Base-by-base conservation (phyloP, 2,113 vertebrate genomes). In the Ondatra zibethicus region DNA sequence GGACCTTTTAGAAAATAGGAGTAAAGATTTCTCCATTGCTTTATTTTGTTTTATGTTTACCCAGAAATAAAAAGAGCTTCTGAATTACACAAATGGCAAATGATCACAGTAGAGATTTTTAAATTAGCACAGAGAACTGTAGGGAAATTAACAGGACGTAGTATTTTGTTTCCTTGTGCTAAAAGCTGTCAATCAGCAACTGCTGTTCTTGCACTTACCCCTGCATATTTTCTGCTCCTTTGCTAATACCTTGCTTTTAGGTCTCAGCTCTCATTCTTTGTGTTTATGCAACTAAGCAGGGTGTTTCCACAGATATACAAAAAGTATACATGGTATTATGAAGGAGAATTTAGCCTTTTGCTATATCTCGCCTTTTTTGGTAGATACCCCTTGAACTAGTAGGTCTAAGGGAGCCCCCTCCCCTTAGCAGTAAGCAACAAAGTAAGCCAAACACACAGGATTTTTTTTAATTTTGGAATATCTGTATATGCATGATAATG, bases 111-210 rank as follows among this genome's bases (percentile, higher is more conserved):
- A 84, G 66, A 91, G 47, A 76, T 29, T 7, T 47, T 75, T 81
- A 70, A 82, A 42, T 47, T 16, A 68, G 10, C 65, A 8, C 1
- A 58, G n/a, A 78, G 50, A 82, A 70, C 77, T 11, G 4, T 75
- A 73, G 61, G 63, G 58, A 89, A 85, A 58, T 61, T 39, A 42
- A 73, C 72, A 61, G 29, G 36, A n/a, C 16, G 13, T 36, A 31
- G 25, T 81, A 47, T 29, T 84, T 12, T 84, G 81, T 70, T 88
- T 23, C 87, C 36, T 13, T 3, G 2, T 21, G 42, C 80, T 55
- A 3, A 45, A 7, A 27, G 5, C 3, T 3, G 19, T 2, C 5
- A 14, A 4, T 23, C 16, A 23, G 1, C 23, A 17, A 2, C 13
- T 39, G 11, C 27, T 31, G 3, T 11, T 36, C 50, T 58, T 14